These are phyloP conservation scores for Dusona sp. DNA, from an alignment of 2,888 invertebrate species.

Conservation along the genomic window DNA sequence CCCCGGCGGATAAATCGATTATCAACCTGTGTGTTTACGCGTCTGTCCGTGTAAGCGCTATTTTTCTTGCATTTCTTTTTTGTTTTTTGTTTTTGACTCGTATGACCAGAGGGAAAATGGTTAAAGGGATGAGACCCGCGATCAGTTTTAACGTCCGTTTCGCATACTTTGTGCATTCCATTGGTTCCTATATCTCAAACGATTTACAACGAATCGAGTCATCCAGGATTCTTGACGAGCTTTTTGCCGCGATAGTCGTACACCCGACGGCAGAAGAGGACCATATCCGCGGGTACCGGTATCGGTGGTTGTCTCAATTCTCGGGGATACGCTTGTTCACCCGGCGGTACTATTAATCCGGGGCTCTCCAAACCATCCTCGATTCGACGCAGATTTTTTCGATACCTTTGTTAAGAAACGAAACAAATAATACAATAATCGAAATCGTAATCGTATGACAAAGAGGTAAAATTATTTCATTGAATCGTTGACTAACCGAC, in stretches of 20 bases:
- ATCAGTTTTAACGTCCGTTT: constrained; percentile 77
- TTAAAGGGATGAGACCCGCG: constrained; percentile 78
- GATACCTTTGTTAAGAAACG: constrained; percentile 88
- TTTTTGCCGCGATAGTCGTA: constrained; percentile 96
- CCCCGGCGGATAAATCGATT: constrained; percentile 61
- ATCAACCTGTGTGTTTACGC: constrained; percentile 37
- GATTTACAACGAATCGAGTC: constrained; percentile 81
- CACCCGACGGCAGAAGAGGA: constrained; percentile 97
- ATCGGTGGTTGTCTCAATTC: constrained; percentile 88
- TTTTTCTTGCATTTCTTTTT: constrained; percentile 30
- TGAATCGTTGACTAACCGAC: constrained; percentile 89
- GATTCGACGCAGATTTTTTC: constrained; percentile 91
- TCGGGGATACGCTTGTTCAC: constrained; percentile 87
- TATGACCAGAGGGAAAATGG: constrained; percentile 59
- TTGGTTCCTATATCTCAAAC: constrained; percentile 77
- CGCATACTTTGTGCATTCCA: constrained; percentile 76
- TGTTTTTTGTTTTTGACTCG: constrained; percentile 27
- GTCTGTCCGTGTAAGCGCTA: constrained; percentile 11
- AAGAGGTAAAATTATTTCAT: background rate
- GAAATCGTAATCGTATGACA: background rate
- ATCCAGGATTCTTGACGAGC: constrained; percentile 84
- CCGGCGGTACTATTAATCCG: constrained; percentile 91
- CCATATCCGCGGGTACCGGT: constrained; percentile 91
- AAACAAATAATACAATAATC: background rate
- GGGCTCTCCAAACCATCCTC: constrained; percentile 91